Percentiles rank a stretch among this genome's conserved stretches.
Conservation (phyloP, 2,888 invertebrate genomes). For the Amphimallon solstitiale region DNA sequence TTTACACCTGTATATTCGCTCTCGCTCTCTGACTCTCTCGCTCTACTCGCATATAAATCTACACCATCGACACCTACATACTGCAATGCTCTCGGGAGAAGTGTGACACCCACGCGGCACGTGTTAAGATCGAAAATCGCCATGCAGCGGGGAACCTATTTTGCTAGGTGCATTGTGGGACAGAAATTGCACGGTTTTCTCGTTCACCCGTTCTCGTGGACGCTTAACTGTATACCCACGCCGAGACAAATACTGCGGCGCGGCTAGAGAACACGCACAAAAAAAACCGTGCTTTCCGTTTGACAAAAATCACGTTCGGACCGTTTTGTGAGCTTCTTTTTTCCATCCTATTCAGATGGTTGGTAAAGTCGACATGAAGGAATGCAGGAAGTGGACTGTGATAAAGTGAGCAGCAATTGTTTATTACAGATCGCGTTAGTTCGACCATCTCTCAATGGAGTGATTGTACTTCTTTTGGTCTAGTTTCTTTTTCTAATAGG, state of each 20-base stretch:
- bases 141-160: conserved; percentile 17
- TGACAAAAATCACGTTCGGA: conserved; percentile 54
- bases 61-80: conserved; percentile 3
- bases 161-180: conserved; percentile 31
- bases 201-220: too few species aligned
- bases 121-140: conserved; percentile 29
- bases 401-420: conserved; percentile 34
- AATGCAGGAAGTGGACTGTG: conserved; percentile 54
- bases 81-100: conserved; percentile 1
- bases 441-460: conserved; percentile 8
- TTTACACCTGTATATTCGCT: too few species aligned
- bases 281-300: conserved; percentile 11
- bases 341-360: neutral
- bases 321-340: conserved; percentile 46
- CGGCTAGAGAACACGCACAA: neutral
- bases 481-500: too few species aligned
- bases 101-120: conserved; percentile 36
- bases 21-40: neutral
- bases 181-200: conserved; percentile 30
- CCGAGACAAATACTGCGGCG: neutral
- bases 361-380: conserved; percentile 54
- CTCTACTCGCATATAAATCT: neutral
- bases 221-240: conserved; percentile 34
- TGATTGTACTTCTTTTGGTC: conserved; percentile 5
- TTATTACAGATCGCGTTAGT: neutral